These are phyloP conservation scores for Tachina grossa DNA, from an alignment of 2,888 invertebrate species.

Conservation along the genomic window DNA sequence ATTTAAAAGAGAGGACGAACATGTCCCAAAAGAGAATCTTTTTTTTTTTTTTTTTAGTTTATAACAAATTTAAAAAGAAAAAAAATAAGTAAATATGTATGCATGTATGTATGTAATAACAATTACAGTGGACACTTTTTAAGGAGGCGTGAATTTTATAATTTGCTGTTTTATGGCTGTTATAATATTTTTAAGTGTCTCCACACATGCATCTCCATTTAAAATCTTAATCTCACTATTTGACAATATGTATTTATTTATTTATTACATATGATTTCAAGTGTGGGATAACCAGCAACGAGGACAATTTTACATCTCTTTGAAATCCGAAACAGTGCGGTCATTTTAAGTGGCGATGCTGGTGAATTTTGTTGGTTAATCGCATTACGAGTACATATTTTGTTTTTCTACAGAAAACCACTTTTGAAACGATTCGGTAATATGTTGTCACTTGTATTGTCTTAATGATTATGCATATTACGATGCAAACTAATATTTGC, in stretches of 20 bases:
- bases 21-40: constrained; percentile 8
- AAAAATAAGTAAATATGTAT: neutral
- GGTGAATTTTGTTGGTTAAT: constrained; percentile 57
- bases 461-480: constrained; percentile 7
- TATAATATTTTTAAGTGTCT: neutral
- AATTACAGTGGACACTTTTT: constrained; percentile 50
- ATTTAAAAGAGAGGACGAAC: neutral
- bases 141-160: constrained; percentile 62
- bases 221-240: constrained; percentile 2
- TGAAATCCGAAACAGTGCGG: constrained; percentile 63
- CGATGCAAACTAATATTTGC: neutral
- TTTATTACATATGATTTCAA: constrained; percentile 41
- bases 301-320: constrained; percentile 52
- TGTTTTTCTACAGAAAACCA: constrained; percentile 47
- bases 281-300: constrained; percentile 22
- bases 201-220: constrained; percentile 1
- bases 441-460: constrained; percentile 54
- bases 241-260: neutral
- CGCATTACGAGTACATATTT: constrained; percentile 42
- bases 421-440: constrained; percentile 37
- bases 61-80: neutral
- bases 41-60: constrained; percentile 4
- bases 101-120: neutral
- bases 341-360: constrained; percentile 26
- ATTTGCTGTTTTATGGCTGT: constrained; percentile 49